phyloP scores from a whole-genome alignment of 2,888 invertebrate genomes.

The Proisotoma minuta region DNA sequence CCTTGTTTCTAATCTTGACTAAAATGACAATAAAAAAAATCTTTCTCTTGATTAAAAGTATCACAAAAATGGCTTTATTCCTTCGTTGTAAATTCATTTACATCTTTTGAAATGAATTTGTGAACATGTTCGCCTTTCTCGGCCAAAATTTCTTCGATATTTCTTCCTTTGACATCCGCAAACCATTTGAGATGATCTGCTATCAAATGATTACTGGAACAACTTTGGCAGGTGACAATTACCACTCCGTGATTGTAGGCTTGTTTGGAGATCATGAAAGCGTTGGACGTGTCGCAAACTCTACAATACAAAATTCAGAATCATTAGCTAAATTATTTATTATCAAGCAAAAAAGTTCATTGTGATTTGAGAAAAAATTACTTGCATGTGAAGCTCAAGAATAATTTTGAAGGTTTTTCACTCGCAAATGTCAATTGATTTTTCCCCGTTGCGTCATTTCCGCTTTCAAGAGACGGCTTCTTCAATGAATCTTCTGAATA shows the following conservation, averaged over 20 bases:
- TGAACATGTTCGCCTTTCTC: conserved; percentile 77
- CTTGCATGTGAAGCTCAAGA: conserved; percentile 41
- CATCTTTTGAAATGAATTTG: conserved; percentile 23
- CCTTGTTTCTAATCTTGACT: too few species aligned
- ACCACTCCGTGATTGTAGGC: conserved; percentile 87
- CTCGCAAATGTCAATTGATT: not conserved
- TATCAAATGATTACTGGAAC: conserved; percentile 84
- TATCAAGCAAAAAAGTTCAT: not conserved
- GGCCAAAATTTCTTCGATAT: conserved; percentile 85
- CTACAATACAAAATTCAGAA: conserved; percentile 14
- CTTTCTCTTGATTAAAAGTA: too few species aligned
- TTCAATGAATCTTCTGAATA: too few species aligned
- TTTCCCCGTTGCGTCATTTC: too few species aligned
- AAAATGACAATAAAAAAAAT: too few species aligned
- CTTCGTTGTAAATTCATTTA: too few species aligned
- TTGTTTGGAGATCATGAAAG: conserved; percentile 74
- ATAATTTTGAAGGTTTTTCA: conserved; percentile 18
- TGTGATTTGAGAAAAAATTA: conserved; percentile 12
- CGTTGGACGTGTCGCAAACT: conserved; percentile 53
- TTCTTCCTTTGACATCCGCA: conserved; percentile 67
- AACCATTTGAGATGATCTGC: conserved; percentile 95
- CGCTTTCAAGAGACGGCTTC: too few species aligned
- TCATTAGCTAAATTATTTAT: not conserved
- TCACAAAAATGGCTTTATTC: too few species aligned
- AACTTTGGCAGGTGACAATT: conserved; percentile 82